A percentile compares a stretch with the other conserved stretches of the same genome.
Conservation (phyloP, 2,113 vertebrate species). For the Phasianus colchicus region DNA sequence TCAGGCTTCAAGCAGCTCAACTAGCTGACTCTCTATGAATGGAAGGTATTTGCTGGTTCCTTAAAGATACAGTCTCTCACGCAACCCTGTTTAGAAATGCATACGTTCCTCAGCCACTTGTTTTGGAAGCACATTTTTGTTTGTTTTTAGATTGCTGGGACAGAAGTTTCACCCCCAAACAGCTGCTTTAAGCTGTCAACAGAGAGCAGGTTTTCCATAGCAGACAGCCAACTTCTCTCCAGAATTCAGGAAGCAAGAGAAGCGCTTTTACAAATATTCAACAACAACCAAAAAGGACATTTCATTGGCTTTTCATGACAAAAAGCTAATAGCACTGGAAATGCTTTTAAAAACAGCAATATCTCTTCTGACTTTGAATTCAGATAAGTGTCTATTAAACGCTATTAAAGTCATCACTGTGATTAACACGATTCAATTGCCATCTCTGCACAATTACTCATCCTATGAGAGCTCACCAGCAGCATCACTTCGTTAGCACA, state of each 20-base stretch:
- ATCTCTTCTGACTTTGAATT: constrained; percentile 21
- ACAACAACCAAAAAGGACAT: neutral
- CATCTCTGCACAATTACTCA: constrained; percentile 44
- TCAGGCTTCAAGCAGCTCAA: neutral
- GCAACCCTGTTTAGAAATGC: neutral
- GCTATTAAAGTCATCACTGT: constrained; percentile 61
- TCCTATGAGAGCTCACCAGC: constrained; percentile 1
- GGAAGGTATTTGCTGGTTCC: neutral
- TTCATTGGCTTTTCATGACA: constrained; percentile 14
- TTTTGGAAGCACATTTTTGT: neutral
- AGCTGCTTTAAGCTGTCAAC: neutral
- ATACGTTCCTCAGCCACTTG: neutral
- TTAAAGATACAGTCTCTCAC: neutral
- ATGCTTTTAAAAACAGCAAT: constrained; percentile 27
- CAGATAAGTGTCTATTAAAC: constrained; percentile 53
- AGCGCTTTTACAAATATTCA: neutral
- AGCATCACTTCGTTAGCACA: neutral
- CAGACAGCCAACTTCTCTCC: neutral
- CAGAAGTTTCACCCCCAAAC: neutral
- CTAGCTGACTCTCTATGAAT: neutral
- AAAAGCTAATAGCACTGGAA: constrained; percentile 45
- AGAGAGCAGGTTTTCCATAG: neutral
- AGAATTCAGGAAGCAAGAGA: neutral
- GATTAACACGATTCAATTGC: constrained; percentile 57
- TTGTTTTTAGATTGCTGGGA: neutral